Conservation (phyloP, 2,888 invertebrate species). For the Galeruca laticollis region DNA sequence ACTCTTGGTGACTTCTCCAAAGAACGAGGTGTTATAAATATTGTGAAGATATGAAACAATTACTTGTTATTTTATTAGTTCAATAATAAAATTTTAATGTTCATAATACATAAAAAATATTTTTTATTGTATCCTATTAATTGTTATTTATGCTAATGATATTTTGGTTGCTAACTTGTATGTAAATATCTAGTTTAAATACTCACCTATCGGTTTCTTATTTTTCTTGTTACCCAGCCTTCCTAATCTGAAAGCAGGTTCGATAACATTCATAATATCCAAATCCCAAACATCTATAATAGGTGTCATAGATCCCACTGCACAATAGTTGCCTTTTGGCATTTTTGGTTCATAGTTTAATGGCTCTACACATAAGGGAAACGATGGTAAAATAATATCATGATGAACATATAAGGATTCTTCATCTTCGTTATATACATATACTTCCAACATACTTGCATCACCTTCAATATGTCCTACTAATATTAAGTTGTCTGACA, state of each 20-base stretch:
- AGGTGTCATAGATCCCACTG: slow-evolving; percentile 93
- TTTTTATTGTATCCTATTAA: too few species aligned
- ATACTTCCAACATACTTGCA: slow-evolving; percentile 88
- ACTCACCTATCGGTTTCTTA: slow-evolving; percentile 67
- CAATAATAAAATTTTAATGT: too few species aligned
- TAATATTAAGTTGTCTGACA: slow-evolving; percentile 89
- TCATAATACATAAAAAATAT: too few species aligned
- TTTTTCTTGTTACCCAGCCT: slow-evolving; percentile 63
- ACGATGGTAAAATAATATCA: slow-evolving; percentile 88
- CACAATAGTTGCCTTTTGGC: slow-evolving; percentile 85
- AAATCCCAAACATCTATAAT: slow-evolving; percentile 97
- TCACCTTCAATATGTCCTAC: slow-evolving; percentile 90
- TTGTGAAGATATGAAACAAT: too few species aligned
- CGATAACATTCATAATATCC: slow-evolving; percentile 91
- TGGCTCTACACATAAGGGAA: slow-evolving; percentile 95
- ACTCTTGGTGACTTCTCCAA: too few species aligned
- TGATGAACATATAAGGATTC: slow-evolving; percentile 94
- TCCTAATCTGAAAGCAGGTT: slow-evolving; percentile 87
- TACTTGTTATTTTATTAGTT: not conserved
- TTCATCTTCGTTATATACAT: slow-evolving; percentile 89
- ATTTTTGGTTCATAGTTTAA: slow-evolving; percentile 87
- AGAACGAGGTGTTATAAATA: not conserved
- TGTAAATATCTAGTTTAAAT: too few species aligned
- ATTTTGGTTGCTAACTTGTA: too few species aligned
- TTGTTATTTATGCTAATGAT: slow-evolving; percentile 52